Evolutionary conservation across 2,888 invertebrate genomes (phyloP), one percentile per base, ranked within the genome.

Genomic region (Nemotelus pantherinus): DNA sequence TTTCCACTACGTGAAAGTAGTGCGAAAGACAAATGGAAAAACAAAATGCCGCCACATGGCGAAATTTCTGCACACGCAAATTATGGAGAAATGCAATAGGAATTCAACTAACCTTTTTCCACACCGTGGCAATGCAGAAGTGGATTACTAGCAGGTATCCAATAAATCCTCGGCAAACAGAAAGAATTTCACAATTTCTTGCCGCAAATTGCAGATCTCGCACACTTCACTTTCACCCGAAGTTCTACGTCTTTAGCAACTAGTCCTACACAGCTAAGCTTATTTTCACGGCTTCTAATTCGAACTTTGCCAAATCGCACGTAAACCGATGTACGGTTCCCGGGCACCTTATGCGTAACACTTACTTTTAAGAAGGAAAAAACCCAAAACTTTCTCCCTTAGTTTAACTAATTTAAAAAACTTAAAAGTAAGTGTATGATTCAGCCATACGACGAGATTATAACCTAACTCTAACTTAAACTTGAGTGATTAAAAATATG

Each of bases 351-450:
- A 70, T 55, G 7, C 47, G 25, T 65, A 45, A 65, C 65, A 9
- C 53, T 74, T 74, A 60, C 63, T 74, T 60, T 74, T 48, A 60
- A 74, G 74, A 74, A 74, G 74, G 74, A 76, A 76, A 76, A 75
- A 76, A 64, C 50, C 55, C 85, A 85, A 84, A 87, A 84, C 86
- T 86, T 85, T 85, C 83, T 85, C 86, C 86, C 87, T 87, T 85
- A 86, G 85, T 53, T 58, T 74, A 87, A 86, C 86, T 86, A 86
- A 77, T 84, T 86, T 87, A 87, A 86, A 86, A 86, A 78, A 85
- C 86, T 87, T 86, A 86, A 86, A 86, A 86, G 85, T 87, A 80
- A 86, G 85, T 87, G 86, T 86, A 86, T 87, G 87, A 84, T 86
- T 85, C 85, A 87, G 86, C 86, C 85, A 85, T 85, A 74, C 60